These are phyloP conservation scores for Eptatretus atami DNA, from an alignment of 2,797 vertebrate genomes.

Conservation along the genomic window DNA sequence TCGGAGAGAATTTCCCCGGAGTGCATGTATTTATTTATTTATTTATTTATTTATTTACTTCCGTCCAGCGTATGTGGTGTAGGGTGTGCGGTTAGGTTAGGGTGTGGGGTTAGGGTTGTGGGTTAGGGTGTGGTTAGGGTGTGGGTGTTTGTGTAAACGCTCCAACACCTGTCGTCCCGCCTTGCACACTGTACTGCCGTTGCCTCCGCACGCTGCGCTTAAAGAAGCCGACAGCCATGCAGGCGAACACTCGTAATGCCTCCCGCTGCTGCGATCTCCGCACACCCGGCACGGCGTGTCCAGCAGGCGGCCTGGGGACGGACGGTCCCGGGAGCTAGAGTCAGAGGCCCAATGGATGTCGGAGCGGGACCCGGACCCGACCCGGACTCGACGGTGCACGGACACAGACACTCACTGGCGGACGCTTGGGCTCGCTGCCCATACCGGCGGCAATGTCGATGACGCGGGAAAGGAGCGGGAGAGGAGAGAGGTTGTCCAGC, in stretches of 20 bases:
- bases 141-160: too few relatives aligned
- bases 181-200: constrained; percentile 86
- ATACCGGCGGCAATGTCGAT: background rate
- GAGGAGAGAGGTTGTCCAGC: too few relatives aligned
- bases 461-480: background rate
- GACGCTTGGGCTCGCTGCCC: too few relatives aligned
- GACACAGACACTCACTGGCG: too few relatives aligned
- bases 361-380: constrained; percentile 1
- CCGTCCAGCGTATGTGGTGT: too few relatives aligned
- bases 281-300: constrained; percentile 97
- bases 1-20: too few relatives aligned
- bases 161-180: constrained; percentile 65
- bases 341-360: constrained; percentile 6
- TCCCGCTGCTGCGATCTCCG: constrained; percentile 80
- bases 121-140: too few relatives aligned
- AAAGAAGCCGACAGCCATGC: constrained; percentile 93
- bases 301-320: constrained; percentile 49
- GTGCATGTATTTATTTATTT: too few relatives aligned
- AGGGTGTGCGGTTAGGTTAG: too few relatives aligned
- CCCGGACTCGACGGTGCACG: too few relatives aligned
- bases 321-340: background rate
- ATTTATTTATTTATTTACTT: too few relatives aligned
- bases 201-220: constrained; percentile 90
- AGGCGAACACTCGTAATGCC: constrained; percentile 90
- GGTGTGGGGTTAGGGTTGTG: too few relatives aligned